A percentile compares a stretch with the other conserved stretches of the same genome.
phyloP scores from a whole-genome alignment of 2,888 invertebrate species.

The Cenopis cana region DNA sequence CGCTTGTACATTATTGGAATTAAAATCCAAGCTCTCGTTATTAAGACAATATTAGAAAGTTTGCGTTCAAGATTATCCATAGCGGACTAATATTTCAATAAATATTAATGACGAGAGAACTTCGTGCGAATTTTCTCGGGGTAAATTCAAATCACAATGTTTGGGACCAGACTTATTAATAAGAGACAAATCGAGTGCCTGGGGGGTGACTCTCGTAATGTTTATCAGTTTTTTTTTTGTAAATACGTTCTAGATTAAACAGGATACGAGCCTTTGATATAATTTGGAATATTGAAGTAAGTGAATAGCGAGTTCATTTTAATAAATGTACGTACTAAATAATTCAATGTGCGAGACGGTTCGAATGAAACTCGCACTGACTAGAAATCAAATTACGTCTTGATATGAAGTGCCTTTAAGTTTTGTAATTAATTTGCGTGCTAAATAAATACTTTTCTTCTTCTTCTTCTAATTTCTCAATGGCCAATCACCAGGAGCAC shows the following conservation, averaged over 20 bases:
- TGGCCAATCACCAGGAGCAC: constrained; percentile 41
- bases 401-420: constrained; percentile 40
- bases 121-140: constrained; percentile 31
- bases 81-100: constrained; percentile 44
- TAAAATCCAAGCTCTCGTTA: constrained; percentile 38
- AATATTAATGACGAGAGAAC: constrained; percentile 43
- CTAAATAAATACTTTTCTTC: too few species aligned
- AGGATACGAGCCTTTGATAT: neutral
- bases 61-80: constrained; percentile 37
- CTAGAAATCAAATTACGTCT: constrained; percentile 39
- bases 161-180: constrained; percentile 40
- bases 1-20: constrained; percentile 40
- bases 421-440: constrained; percentile 44
- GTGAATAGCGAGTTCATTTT: neutral
- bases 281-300: neutral
- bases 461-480: too few species aligned
- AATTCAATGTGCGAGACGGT: constrained; percentile 14
- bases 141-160: constrained; percentile 40
- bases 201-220: neutral
- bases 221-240: neutral
- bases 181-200: constrained; percentile 21
- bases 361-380: constrained; percentile 11
- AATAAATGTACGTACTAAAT: neutral
- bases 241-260: neutral
- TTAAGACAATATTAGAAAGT: constrained; percentile 44